These are phyloP conservation scores for Leuciscus idus DNA, from an alignment of 2,113 vertebrate species.

Conservation along the genomic window DNA sequence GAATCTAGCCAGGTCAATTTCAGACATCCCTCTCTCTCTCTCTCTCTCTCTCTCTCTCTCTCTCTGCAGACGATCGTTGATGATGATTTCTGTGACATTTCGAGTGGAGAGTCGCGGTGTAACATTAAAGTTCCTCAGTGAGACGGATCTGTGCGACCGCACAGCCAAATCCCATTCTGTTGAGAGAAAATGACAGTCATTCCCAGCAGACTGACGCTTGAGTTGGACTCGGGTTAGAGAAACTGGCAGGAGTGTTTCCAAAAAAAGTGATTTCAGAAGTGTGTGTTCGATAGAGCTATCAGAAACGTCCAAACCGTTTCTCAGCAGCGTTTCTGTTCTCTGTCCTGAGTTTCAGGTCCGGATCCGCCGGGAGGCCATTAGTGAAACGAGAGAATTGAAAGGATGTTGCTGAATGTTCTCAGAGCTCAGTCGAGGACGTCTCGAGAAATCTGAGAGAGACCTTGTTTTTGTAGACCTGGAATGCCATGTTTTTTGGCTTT, in stretches of 20 bases:
- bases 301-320: neutral
- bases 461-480: neutral
- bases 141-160: neutral
- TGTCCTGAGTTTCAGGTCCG: neutral
- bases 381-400: neutral
- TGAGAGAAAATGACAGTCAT: conserved; percentile 35
- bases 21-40: neutral
- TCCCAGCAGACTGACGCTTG: conserved; percentile 15
- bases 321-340: neutral
- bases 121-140: conserved; percentile 52
- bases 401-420: neutral
- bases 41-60: neutral
- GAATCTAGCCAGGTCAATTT: conserved; percentile 34
- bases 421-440: neutral
- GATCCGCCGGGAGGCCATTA: conserved; percentile 1
- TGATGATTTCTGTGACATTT: conserved; percentile 71
- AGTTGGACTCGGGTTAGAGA: conserved; percentile 8
- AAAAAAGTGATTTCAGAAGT: neutral
- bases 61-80: conserved; percentile 57
- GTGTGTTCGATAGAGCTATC: conserved; percentile 19
- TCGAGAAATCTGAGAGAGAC: neutral
- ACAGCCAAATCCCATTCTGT: conserved; percentile 29
- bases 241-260: conserved; percentile 14
- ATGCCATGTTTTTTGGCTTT: neutral
- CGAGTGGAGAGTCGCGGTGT: conserved; percentile 50